Percentiles rank a stretch among this genome's conserved stretches.
Conservation (phyloP, 2,888 invertebrate genomes). For the Marronus borbonicus region DNA sequence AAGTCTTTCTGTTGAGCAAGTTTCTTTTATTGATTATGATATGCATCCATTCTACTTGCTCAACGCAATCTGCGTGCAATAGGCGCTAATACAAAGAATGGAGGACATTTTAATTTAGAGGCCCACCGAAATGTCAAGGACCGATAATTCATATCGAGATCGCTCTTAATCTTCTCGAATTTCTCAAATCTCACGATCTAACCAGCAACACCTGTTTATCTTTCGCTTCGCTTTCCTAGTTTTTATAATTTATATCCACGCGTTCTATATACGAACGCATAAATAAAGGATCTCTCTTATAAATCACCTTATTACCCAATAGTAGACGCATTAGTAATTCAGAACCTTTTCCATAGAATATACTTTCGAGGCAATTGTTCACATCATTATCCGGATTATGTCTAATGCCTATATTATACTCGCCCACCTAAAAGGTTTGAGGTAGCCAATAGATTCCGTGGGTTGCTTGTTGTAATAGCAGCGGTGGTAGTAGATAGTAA, state of each 20-base stretch:
- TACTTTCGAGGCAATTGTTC: conserved; percentile 35
- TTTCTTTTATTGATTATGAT: too few relatives aligned
- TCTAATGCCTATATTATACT: conserved; percentile 37
- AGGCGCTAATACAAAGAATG: conserved; percentile 6
- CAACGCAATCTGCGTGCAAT: neutral
- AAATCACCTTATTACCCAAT: conserved; percentile 44
- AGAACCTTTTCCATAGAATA: conserved; percentile 25
- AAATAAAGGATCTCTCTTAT: conserved; percentile 29
- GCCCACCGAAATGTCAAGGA: conserved; percentile 30
- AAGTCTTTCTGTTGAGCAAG: too few relatives aligned
- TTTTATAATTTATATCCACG: conserved; percentile 28
- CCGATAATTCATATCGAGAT: conserved; percentile 29
- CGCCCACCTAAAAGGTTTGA: conserved; percentile 15
- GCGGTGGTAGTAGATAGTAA: too few relatives aligned
- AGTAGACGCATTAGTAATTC: conserved; percentile 35
- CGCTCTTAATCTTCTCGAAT: conserved; percentile 37
- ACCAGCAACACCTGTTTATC: conserved; percentile 38
- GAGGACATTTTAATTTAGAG: conserved; percentile 28
- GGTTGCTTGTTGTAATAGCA: neutral
- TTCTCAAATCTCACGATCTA: conserved; percentile 40
- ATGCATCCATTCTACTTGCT: too few relatives aligned
- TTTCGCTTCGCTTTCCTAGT: conserved; percentile 27
- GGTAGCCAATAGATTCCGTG: conserved; percentile 23
- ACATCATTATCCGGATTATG: conserved; percentile 40
- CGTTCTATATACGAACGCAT: conserved; percentile 25